phyloP scores from a whole-genome alignment of 1,140 invertebrate genomes.

The Goniozus legneri region DNA sequence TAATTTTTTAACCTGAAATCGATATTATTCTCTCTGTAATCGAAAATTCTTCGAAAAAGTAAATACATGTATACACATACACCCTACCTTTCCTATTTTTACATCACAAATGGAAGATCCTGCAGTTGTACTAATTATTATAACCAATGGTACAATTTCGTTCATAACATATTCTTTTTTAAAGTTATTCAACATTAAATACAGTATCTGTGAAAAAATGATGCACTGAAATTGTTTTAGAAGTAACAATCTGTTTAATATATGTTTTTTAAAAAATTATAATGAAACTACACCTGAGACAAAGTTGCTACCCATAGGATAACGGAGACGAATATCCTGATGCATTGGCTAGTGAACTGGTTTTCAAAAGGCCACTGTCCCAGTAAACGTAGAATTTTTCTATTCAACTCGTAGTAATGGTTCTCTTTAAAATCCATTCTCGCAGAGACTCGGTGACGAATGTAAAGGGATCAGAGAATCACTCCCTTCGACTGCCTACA shows the following conservation, averaged over 20 bases:
- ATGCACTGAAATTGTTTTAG: not conserved
- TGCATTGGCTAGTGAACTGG: not conserved
- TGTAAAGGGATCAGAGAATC: not conserved
- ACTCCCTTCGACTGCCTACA: not conserved
- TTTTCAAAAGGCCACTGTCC: conserved; percentile 12
- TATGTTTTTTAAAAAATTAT: not conserved
- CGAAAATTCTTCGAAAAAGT: not conserved
- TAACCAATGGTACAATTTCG: not conserved
- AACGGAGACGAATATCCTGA: not conserved
- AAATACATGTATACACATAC: not conserved
- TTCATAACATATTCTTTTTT: not conserved
- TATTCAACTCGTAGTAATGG: conserved; percentile 9
- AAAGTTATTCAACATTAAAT: no score
- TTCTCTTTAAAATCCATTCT: not conserved
- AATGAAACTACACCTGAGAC: not conserved
- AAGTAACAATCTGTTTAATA: not conserved
- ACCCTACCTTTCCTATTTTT: no score
- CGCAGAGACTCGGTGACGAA: not conserved
- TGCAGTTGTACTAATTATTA: not conserved
- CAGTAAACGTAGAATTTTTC: not conserved
- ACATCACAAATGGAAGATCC: not conserved
- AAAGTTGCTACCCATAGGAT: not conserved
- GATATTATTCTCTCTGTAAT: not conserved
- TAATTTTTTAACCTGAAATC: not conserved
- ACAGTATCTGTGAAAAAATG: not conserved